Base-by-base conservation (phyloP, 2,113 vertebrate species). In the Candoia aspera region DNA sequence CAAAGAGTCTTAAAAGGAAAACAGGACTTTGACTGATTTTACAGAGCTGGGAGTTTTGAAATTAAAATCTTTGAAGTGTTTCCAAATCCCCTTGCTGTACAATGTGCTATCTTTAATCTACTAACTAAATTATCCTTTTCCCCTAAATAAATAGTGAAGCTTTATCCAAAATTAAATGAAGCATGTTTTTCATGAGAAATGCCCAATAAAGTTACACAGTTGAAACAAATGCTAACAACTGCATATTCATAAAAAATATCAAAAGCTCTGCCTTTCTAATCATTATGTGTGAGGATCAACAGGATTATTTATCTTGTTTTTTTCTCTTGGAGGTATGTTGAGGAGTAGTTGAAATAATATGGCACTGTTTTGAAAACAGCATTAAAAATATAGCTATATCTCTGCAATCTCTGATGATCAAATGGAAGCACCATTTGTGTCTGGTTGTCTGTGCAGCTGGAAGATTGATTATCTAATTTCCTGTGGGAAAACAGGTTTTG, bases 381-480 rank as follows among this genome's bases (percentile, higher is more conserved):
- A 57, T 86, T 84, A 26, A 94, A 92, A 91, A 84, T 90, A 57
- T 21, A 86, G 33, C 29, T 91, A 0, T 23, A 53, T 86, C 26
- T 87, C 88, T 87, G 84, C 0, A 0, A 8, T 60, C 85, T 92
- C 89, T 92, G 90, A 49, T 3, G 0, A 90, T 46, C 0, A 1
- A 89, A 42, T 42, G 90, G 1, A 0, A 0, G 57, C 86, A 89
- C 64, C 29, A 79, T 0, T 37, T 59, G 0, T 59, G 12, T 3
- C 10, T 0, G 4, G 58, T 29, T 94, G 60, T 90, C 24, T 57
- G 19, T 93, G 93, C 42, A 90, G 33, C 94, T 84, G 92, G 0
- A 37, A 92, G 93, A 94, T 95, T 96, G 89, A 94, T 90, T 86
- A 24, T 97, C 94, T 94, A 0, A 0, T 94, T 97, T 98, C 97